Evolutionary conservation across 2,113 vertebrate species (phyloP).

Genomic region (Anolis carolinensis): DNA sequence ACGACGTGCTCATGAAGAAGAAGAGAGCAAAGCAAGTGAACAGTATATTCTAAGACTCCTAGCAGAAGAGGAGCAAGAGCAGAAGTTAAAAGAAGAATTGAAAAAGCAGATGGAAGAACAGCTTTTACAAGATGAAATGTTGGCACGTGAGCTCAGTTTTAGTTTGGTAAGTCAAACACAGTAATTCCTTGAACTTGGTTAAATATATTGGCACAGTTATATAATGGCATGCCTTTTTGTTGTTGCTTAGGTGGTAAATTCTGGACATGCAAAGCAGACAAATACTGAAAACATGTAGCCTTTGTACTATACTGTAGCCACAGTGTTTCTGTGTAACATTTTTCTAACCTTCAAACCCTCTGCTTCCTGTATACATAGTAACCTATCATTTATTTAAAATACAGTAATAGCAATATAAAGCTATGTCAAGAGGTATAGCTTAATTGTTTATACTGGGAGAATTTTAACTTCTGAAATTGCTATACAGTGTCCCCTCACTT

Average conservation of each 20-base stretch:
- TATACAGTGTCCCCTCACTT: too few relatives aligned
- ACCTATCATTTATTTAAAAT: background rate
- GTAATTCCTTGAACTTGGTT: background rate
- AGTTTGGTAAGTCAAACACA: conserved; percentile 79
- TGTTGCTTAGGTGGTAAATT: background rate
- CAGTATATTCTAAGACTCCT: conserved; percentile 86
- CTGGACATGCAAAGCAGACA: background rate
- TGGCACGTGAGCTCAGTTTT: conserved; percentile 83
- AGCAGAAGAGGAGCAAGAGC: conserved; percentile 82
- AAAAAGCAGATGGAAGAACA: conserved; percentile 76
- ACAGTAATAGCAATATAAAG: background rate
- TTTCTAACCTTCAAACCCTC: background rate
- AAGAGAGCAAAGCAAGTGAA: conserved; percentile 87
- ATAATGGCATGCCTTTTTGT: background rate
- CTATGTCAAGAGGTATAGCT: fast-evolving
- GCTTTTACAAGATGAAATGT: conserved; percentile 82
- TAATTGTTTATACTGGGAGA: background rate
- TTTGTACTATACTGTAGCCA: background rate
- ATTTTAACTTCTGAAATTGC: background rate
- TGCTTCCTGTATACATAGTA: background rate
- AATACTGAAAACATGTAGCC: background rate
- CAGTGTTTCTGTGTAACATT: background rate
- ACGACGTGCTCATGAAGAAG: conserved; percentile 81
- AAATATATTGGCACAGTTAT: background rate
- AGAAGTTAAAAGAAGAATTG: conserved; percentile 72